Percentiles rank a stretch among this genome's conserved stretches.
phyloP scores from a whole-genome alignment of 2,888 invertebrate genomes.

The Suillia variegata region DNA sequence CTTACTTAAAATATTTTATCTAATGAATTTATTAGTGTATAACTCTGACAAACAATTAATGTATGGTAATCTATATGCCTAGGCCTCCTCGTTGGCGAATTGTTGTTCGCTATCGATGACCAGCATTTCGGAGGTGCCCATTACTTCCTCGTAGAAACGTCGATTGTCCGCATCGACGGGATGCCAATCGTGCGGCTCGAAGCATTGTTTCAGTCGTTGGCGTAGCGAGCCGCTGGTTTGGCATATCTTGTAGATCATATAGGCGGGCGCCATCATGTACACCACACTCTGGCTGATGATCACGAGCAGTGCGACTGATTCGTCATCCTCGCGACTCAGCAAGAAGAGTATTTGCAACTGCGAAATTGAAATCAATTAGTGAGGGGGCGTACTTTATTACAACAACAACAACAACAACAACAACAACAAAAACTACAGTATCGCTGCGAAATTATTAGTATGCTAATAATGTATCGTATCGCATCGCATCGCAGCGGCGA shows the following conservation, averaged over 20 bases:
- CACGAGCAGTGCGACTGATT: constrained; percentile 32
- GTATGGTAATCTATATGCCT: no score
- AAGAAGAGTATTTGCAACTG: constrained; percentile 32
- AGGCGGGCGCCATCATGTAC: constrained; percentile 46
- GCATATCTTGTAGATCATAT: constrained; percentile 47
- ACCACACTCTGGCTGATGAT: constrained; percentile 42
- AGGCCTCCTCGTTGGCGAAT: no score
- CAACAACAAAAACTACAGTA: no score
- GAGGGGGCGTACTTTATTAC: constrained; percentile 15
- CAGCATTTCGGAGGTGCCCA: constrained; percentile 57
- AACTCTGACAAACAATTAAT: no score
- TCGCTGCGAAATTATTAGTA: not conserved
- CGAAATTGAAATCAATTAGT: no score
- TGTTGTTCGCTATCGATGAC: constrained; percentile 40
- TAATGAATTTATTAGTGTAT: no score
- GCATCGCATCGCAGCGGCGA: no score
- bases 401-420: no score
- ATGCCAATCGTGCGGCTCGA: constrained; percentile 59
- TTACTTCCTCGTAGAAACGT: constrained; percentile 55
- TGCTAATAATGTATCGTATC: no score
- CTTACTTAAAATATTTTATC: no score
- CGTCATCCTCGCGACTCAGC: constrained; percentile 25
- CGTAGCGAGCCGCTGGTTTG: constrained; percentile 48
- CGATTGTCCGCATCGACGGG: constrained; percentile 56
- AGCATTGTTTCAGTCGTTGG: constrained; percentile 51